Evolutionary conservation across 2,888 invertebrate species (phyloP), one percentile per base, ranked within the genome.

Genomic region (Cerastis rubricosa): DNA sequence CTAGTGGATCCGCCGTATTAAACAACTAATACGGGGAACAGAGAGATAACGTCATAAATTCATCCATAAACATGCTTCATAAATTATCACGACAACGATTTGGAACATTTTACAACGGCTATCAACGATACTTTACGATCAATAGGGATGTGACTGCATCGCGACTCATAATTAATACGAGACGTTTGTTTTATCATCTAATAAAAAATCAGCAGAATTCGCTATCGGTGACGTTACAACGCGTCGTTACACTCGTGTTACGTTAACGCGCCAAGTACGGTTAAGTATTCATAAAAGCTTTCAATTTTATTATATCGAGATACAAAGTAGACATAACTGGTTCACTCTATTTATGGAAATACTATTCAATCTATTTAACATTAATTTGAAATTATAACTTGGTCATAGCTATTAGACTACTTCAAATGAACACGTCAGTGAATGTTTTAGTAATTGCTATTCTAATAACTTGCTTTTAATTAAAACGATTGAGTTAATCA

Each of bases 61-160:
- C 91, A 89, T 93, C 95, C 94, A 95, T 96, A 96, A 96, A 96
- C 95, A 96, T 94, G 96, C 92, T 94, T 94, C 96, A 95, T 96
- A 96, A 96, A 96, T 96, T 96, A 96, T 96, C 95, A 96, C 92
- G 95, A 94, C 95, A 93, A 94, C 95, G 93, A 96, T 96, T 96
- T 94, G 94, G 96, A 94, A 93, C 94, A 94, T 96, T 96, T 96
- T 96, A 96, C 96, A 96, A 92, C 96, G 88, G 94, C 95, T 89
- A 96, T 96, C 94, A 96, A 96, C 95, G 92, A 92, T 94, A 91
- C 94, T 96, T 96, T 96, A 96, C 94, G 96, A 96, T 94, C 95
- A 88, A 94, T 95, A 91, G 92, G 93, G 95, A 95, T 93, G 94
- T 93, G 93, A 94, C 93, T 95, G 93, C 92, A 93, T 92, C 92